A percentile compares a stretch with the other conserved stretches of the same genome.
Evolutionary conservation across 2,113 vertebrate genomes (phyloP).

Genomic region (Callopanchax toddi): DNA sequence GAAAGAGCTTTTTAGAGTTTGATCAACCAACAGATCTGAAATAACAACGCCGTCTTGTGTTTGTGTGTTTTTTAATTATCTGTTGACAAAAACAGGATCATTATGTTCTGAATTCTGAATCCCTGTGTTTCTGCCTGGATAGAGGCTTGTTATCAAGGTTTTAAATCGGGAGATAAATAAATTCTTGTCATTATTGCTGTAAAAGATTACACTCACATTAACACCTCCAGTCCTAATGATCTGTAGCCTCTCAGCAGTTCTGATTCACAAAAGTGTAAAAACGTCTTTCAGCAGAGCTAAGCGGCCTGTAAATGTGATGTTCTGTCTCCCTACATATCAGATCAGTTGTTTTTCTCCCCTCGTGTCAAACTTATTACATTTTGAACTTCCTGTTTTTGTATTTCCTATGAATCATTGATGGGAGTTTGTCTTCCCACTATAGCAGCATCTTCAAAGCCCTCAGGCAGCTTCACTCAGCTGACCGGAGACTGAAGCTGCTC

Average conservation of each 20-base stretch:
- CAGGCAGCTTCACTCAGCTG: constrained; percentile 7
- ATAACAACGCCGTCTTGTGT: not conserved
- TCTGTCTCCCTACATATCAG: not conserved
- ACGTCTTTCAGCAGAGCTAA: not conserved
- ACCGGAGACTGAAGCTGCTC: not conserved
- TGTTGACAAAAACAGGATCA: not conserved
- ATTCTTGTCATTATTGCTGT: not conserved
- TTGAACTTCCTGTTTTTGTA: not conserved
- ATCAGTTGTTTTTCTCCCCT: not conserved
- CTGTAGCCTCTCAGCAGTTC: constrained; percentile 26
- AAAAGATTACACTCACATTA: constrained; percentile 25
- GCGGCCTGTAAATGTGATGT: not conserved
- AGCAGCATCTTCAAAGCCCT: constrained; percentile 16
- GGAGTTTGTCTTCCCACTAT: not conserved
- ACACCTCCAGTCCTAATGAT: constrained; percentile 14
- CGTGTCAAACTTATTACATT: not conserved
- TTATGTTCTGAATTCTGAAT: constrained; percentile 1
- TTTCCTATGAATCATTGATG: constrained; percentile 19
- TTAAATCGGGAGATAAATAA: not conserved
- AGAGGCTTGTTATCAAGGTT: not conserved
- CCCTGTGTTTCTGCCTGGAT: not conserved
- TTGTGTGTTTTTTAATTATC: not conserved
- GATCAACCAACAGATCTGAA: no score
- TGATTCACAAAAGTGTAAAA: constrained; percentile 25
- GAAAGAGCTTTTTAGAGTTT: no score